phyloP scores from a whole-genome alignment of 2,888 invertebrate species.

The Diarsia dahlii region DNA sequence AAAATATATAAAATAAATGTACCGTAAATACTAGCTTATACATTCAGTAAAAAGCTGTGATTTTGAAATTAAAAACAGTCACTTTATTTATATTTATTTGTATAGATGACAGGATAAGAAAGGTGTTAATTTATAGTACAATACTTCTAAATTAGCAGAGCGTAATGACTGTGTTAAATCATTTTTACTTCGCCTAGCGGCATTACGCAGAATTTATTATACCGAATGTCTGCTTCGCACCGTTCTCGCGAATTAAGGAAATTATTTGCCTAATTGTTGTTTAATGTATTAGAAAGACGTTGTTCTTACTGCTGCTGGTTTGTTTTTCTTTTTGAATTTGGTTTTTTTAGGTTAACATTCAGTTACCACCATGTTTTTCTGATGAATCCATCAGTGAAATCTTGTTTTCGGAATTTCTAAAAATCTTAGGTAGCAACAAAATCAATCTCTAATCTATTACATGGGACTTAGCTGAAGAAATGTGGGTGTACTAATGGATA shows the following conservation, averaged over 20 bases:
- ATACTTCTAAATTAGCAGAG: conserved; percentile 78
- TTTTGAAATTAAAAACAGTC: too few relatives aligned
- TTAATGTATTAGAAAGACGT: conserved; percentile 58
- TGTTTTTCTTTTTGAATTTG: not conserved
- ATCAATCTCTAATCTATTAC: too few relatives aligned
- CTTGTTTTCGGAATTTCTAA: too few relatives aligned
- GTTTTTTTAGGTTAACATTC: not conserved
- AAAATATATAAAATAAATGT: too few relatives aligned
- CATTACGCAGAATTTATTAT: conserved; percentile 80
- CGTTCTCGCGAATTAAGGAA: conserved; percentile 66
- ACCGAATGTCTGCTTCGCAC: conserved; percentile 64
- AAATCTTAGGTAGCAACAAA: too few relatives aligned
- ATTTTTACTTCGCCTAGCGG: conserved; percentile 75
- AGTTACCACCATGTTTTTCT: not conserved
- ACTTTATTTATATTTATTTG: too few relatives aligned
- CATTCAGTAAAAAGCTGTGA: too few relatives aligned
- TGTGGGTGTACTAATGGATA: too few relatives aligned
- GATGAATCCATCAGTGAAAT: too few relatives aligned
- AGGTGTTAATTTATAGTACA: conserved; percentile 77
- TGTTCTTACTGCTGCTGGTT: not conserved
- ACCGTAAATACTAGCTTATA: too few relatives aligned
- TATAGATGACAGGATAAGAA: conserved; percentile 48
- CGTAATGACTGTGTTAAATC: conserved; percentile 79
- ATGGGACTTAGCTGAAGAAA: too few relatives aligned
- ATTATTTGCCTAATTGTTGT: conserved; percentile 64